Evolutionary conservation across 2,113 vertebrate species (phyloP), one percentile per base, ranked within the genome.

Genomic region (Antigone vipio): DNA sequence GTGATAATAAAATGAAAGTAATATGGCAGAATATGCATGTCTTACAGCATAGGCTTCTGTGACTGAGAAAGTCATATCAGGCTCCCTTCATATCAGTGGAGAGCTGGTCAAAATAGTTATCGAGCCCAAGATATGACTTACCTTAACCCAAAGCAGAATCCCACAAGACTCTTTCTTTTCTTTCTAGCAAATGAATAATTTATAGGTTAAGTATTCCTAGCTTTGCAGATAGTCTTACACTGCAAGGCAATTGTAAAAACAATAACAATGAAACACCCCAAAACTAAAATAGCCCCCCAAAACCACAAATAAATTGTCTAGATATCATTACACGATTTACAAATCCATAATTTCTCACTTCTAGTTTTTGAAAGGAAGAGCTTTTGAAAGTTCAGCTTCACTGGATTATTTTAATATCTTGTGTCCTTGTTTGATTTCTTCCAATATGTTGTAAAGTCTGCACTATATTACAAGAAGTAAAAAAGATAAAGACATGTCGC

Each of bases 71-170:
- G 14, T 2, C 14, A 27, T 66, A 83, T 77, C 50, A 86, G 40
- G 40, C 5, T 45, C 5, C 7, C 30, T 74, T 59, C 0, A 0
- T 21, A 35, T 6, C 6, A 47, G 6, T 1, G 40, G 29, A 63
- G 69, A 55, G 5, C 5, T 30, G 17, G 19, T 71, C 42, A 67
- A 4, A 42, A 15, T 4, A 71, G 19, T 64, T 50, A 44, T 5
- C 68, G 40, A 78, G 42, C 38, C 6, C 12, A 71, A 45, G 20
- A 52, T 9, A 38, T 42, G 26, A 53, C 12, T 72, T 58, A 67
- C 1, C 10, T 50, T 47, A 75, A 55, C 15, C 4, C 18, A 85
- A 44, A 66, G 10, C 15, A 34, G 29, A 67, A 76, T 50, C 26
- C 20, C 26, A 23, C 34, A 76, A 75, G 22, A 5, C 3, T 45